A percentile compares a stretch with the other conserved stretches of the same genome.
Evolutionary conservation across 1,140 invertebrate species (phyloP).

Genomic region (Aphidius ervi): DNA sequence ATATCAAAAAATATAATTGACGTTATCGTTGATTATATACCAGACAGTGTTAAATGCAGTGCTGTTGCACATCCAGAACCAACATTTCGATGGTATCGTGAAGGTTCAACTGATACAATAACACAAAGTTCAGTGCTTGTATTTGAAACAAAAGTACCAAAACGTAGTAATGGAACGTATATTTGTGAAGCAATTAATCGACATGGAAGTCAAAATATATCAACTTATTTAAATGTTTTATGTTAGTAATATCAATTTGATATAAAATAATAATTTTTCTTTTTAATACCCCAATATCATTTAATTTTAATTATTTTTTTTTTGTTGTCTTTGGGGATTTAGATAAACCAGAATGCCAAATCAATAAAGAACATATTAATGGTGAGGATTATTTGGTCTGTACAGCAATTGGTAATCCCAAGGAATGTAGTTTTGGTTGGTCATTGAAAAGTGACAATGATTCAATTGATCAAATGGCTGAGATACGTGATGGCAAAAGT

Average conservation of each 20-base stretch:
- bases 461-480: conserved; percentile 55
- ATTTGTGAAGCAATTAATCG: conserved; percentile 72
- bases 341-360: conserved; percentile 83
- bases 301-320: conserved; percentile 14
- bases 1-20: conserved; percentile 68
- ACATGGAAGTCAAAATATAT: conserved; percentile 65
- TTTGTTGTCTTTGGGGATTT: conserved; percentile 27
- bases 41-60: conserved; percentile 70
- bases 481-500: conserved; percentile 59
- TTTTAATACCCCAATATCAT: conserved; percentile 1
- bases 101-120: conserved; percentile 52
- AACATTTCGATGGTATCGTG: conserved; percentile 64
- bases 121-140: conserved; percentile 56
- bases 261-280: conserved; percentile 8
- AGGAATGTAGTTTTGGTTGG: conserved; percentile 79
- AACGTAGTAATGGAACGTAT: conserved; percentile 66
- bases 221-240: conserved; percentile 70
- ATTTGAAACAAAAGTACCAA: conserved; percentile 58
- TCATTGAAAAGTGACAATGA: conserved; percentile 78
- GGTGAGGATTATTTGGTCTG: conserved; percentile 75
- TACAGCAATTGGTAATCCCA: conserved; percentile 75
- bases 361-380: conserved; percentile 67
- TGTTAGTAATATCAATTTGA: conserved; percentile 62
- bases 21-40: conserved; percentile 73
- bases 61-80: conserved; percentile 71